Base-by-base conservation (phyloP, 2,797 vertebrate genomes). In the Scyliorhinus canicula region DNA sequence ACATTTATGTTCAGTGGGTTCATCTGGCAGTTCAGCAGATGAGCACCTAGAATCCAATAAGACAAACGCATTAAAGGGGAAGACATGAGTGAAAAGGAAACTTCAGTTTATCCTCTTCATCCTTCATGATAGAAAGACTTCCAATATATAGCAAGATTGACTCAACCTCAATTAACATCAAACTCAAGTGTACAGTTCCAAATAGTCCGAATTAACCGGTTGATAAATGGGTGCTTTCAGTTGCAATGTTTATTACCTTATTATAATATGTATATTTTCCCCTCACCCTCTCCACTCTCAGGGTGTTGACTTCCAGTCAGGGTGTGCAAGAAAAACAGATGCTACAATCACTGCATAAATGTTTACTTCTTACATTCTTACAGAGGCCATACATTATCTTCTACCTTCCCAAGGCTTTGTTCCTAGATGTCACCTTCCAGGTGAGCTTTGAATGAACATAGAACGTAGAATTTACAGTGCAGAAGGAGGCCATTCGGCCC, bases 1-100 rank as follows among this genome's bases (percentile, higher is more conserved):
- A 98, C 96, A 0, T 98, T 98, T 95, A 99, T 96, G 96, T 98
- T 95, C 95, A 99, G 96, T 0, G 99, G 99, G 96, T 98, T 99
- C 93, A 96, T 97, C 91, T 98, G 97, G 95, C 99, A 99, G 0
- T 98, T 99, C 95, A 99, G 96, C 95, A 98, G 97, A 0, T 98
- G 96, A 0, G 96, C 97, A 95, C 98, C 99, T 99, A 95, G 6
- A 94, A 94, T 52, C 4, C 44, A 74, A 94, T 31, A 74, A 52
- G 26, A 94, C 67, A 74, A 71, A 7, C 1, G 35, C 1, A 52
- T 71, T 71, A 71, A n/a, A 71, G 24, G 60, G 19, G 16, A 65
- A 28, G 44, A 47, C 26, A 93, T 9, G 57, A 91, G n/a, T 24
- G 88, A 63, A 91, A 19, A 91, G 19, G 60, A 91, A 65, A 63